A percentile compares a stretch with the other conserved stretches of the same genome.
Evolutionary conservation across 2,113 vertebrate genomes (phyloP).

Genomic region (Panthera tigris): DNA sequence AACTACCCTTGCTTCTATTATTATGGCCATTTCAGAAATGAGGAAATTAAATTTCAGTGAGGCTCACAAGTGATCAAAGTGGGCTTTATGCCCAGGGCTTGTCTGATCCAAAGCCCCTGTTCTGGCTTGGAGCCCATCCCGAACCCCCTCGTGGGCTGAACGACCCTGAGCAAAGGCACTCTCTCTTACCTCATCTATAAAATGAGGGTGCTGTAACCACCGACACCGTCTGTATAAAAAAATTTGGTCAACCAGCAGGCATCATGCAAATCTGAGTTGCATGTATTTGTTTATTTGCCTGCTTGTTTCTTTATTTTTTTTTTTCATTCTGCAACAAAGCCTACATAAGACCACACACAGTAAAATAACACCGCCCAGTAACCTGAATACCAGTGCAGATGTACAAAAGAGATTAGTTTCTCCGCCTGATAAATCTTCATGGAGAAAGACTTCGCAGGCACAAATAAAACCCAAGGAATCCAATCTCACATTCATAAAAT

Average conservation of each 20-base stretch:
- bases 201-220: neutral
- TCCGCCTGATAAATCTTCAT: neutral
- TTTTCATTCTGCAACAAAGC: neutral
- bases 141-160: neutral
- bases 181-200: neutral
- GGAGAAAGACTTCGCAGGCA: neutral
- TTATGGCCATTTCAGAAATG: slow-evolving; percentile 5
- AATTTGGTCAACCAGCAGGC: neutral
- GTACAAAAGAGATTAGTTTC: neutral
- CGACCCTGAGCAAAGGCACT: neutral
- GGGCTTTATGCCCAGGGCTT: neutral
- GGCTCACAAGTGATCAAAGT: neutral
- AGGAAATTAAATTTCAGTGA: slow-evolving; percentile 44
- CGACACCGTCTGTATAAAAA: neutral
- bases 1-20: neutral
- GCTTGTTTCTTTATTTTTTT: neutral
- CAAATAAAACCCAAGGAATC: neutral
- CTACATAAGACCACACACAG: neutral
- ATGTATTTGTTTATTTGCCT: neutral
- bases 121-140: neutral
- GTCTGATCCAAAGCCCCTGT: neutral
- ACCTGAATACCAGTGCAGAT: neutral
- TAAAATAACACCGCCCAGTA: neutral
- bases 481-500: neutral
- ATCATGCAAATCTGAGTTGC: neutral